phyloP scores from a whole-genome alignment of 2,888 invertebrate species.

The Nebria brevicollis region DNA sequence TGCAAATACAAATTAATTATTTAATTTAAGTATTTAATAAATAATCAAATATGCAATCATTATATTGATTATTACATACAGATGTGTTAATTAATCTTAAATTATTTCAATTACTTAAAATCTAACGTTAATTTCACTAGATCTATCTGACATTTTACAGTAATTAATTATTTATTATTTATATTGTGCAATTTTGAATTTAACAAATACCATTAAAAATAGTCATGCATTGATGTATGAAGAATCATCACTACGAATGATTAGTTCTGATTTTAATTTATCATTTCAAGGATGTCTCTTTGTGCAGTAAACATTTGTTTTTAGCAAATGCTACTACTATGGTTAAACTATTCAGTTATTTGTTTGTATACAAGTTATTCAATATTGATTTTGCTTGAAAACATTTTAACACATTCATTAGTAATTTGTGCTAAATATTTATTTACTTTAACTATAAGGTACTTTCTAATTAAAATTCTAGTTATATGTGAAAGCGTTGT shows the following conservation, averaged over 20 bases:
- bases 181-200: background rate
- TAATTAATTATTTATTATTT: background rate
- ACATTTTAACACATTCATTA: background rate
- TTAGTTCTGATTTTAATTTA: too few relatives aligned
- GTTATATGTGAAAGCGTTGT: background rate
- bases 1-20: slow-evolving; percentile 27
- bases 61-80: background rate
- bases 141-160: background rate
- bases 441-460: background rate
- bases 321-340: too few relatives aligned
- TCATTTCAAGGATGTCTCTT: too few relatives aligned
- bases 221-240: background rate
- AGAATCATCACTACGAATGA: too few relatives aligned
- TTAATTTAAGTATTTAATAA: background rate
- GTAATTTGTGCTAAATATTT: background rate
- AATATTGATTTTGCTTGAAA: background rate
- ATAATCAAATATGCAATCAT: background rate
- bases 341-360: background rate
- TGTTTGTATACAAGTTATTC: background rate
- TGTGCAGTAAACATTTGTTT: too few relatives aligned
- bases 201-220: background rate
- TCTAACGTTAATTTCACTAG: background rate
- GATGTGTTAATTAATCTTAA: background rate
- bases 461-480: background rate
- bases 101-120: background rate